Conservation (phyloP, 2,888 invertebrate species). For the Diadegma fenestrale region DNA sequence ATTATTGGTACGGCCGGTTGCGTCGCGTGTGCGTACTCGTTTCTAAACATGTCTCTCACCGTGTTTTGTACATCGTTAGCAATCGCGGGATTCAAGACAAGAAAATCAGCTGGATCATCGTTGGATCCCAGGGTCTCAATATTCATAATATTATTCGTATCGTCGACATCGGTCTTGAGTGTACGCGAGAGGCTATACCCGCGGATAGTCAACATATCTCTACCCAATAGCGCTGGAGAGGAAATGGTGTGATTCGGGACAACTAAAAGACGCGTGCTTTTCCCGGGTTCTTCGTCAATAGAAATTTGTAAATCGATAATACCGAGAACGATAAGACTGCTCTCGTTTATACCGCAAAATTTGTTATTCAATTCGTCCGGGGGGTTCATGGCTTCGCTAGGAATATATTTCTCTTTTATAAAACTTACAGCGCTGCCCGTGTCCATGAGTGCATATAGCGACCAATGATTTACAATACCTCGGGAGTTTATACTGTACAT, state of each 20-base stretch:
- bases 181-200: background rate
- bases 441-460: conserved; percentile 49
- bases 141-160: conserved; percentile 6
- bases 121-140: conserved; percentile 6
- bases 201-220: conserved; percentile 17
- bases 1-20: conserved; percentile 39
- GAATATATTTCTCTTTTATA: conserved; percentile 49
- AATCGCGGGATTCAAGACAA: conserved; percentile 27
- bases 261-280: conserved; percentile 39
- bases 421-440: conserved; percentile 58
- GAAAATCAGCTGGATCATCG: conserved; percentile 26
- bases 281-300: background rate
- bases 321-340: conserved; percentile 47
- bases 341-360: conserved; percentile 52
- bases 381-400: conserved; percentile 35
- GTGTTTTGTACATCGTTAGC: background rate
- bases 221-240: conserved; percentile 37
- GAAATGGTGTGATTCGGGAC: conserved; percentile 65
- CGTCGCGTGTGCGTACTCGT: conserved; percentile 47
- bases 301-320: conserved; percentile 24
- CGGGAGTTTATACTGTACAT: background rate
- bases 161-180: background rate
- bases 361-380: conserved; percentile 2
- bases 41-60: conserved; percentile 45
- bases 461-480: background rate